Evolutionary conservation across 2,113 vertebrate species (phyloP).

Genomic region (Zosterops lateralis): DNA sequence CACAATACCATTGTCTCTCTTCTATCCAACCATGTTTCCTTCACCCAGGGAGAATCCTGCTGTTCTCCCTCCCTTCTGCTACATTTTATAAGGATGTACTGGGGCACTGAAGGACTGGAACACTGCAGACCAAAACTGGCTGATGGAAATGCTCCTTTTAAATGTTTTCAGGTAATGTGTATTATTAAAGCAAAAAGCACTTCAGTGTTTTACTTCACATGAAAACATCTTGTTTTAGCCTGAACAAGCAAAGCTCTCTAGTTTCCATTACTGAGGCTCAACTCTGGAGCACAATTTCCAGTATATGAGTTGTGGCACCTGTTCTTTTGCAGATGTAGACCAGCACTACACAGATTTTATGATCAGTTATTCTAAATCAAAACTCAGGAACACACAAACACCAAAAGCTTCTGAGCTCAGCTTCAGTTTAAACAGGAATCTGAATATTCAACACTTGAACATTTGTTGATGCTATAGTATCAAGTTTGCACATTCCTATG

Average conservation of each 20-base stretch:
- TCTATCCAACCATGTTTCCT: accelerated
- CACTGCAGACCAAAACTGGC: neutral
- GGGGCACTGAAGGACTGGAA: neutral
- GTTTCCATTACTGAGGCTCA: neutral
- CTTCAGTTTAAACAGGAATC: neutral
- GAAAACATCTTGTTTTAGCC: neutral
- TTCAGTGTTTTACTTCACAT: neutral
- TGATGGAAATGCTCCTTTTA: neutral
- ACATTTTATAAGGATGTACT: neutral
- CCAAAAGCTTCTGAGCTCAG: neutral
- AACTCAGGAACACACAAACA: neutral
- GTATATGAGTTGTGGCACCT: neutral
- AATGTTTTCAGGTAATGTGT: neutral
- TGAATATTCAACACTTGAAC: neutral
- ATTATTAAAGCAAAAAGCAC: neutral
- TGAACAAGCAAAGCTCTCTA: neutral
- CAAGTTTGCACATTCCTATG: neutral
- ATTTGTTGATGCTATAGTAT: neutral
- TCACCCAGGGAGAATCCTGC: neutral
- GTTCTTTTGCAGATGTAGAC: neutral
- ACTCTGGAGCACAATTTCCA: neutral
- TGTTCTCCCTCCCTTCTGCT: neutral
- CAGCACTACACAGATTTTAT: neutral
- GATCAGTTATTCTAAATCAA: neutral
- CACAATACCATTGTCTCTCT: neutral